These are phyloP conservation scores for Lepeophtheirus salmonis DNA, from an alignment of 1,140 invertebrate species.

Conservation along the genomic window DNA sequence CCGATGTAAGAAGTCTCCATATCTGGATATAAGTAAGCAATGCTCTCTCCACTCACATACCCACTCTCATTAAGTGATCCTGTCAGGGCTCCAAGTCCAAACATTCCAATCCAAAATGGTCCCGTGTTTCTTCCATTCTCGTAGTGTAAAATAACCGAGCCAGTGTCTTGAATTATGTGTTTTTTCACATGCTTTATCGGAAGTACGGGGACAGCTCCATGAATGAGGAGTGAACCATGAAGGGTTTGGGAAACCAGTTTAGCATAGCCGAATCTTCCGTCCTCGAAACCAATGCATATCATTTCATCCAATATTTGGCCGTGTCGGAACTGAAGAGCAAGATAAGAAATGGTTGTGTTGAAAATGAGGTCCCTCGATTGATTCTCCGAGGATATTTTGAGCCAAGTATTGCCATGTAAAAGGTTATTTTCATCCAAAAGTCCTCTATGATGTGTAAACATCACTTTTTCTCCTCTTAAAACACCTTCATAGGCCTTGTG, in stretches of 20 bases:
- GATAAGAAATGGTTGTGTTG: background rate
- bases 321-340: background rate
- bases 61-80: background rate
- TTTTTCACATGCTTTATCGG: background rate
- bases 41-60: background rate
- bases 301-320: background rate
- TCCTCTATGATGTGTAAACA: background rate
- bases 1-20: slow-evolving; percentile 3
- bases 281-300: background rate
- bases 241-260: background rate
- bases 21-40: slow-evolving; percentile 1
- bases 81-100: background rate
- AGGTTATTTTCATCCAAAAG: background rate
- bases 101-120: slow-evolving; percentile 8
- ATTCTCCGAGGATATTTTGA: background rate
- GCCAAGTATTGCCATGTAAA: background rate
- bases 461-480: background rate
- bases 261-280: background rate
- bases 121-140: background rate
- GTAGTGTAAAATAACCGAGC: background rate
- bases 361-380: background rate
- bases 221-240: background rate
- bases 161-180: background rate
- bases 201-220: background rate
- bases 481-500: background rate